These are phyloP conservation scores for Cephus spinipes DNA, from an alignment of 2,888 invertebrate genomes.

Conservation along the genomic window DNA sequence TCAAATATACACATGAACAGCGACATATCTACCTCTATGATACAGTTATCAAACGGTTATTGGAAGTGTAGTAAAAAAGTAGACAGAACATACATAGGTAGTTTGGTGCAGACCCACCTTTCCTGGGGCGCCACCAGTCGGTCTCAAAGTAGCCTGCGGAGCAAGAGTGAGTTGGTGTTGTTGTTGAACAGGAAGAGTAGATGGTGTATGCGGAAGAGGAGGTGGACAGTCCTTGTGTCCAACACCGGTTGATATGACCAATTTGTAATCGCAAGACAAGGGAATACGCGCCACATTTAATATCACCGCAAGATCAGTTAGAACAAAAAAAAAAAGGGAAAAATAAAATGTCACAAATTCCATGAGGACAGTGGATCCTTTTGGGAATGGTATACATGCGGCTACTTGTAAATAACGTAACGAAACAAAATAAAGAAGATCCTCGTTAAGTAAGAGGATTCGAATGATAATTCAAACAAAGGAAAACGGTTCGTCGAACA, in stretches of 20 bases:
- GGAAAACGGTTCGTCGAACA: background rate
- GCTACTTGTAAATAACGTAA: background rate
- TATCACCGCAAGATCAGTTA: constrained; percentile 62
- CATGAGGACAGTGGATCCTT: background rate
- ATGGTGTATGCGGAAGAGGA: constrained; percentile 77
- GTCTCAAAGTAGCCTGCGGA: constrained; percentile 97
- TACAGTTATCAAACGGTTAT: constrained; percentile 35
- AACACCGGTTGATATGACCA: constrained; percentile 58
- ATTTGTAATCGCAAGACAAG: constrained; percentile 58
- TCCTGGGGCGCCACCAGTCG: constrained; percentile 96
- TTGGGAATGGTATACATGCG: background rate
- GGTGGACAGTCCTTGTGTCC: constrained; percentile 74
- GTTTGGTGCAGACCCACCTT: constrained; percentile 81
- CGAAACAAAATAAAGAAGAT: background rate
- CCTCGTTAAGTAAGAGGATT: background rate
- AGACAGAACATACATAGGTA: constrained; percentile 67
- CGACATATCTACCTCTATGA: constrained; percentile 39
- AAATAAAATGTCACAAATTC: background rate
- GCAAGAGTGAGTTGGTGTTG: constrained; percentile 67
- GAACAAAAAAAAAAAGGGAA: constrained; percentile 7
- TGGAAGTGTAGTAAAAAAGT: constrained; percentile 57
- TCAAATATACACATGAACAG: constrained; percentile 27
- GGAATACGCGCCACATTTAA: constrained; percentile 61
- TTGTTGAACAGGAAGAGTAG: constrained; percentile 65
- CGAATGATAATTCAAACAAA: background rate